phyloP scores from a whole-genome alignment of 2,797 vertebrate genomes.

The Enteromius unitaeniatus region DNA sequence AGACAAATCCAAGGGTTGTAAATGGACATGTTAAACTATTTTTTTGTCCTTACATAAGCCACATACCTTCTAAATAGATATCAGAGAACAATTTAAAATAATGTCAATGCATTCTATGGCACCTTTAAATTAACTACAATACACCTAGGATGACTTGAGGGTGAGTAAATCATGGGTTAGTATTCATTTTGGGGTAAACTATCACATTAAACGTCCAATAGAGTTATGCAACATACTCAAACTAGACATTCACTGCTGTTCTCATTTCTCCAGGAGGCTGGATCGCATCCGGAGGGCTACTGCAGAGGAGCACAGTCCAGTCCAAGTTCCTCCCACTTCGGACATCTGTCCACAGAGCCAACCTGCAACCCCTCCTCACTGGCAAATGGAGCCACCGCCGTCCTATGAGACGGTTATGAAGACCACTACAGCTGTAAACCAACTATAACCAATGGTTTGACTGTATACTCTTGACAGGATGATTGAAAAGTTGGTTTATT shows the following conservation, averaged over 20 bases:
- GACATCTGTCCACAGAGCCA: slow-evolving; percentile 44
- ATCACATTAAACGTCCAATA: not conserved
- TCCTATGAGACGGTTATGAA: slow-evolving; percentile 85
- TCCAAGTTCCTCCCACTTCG: slow-evolving; percentile 58
- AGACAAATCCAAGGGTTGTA: too few species aligned
- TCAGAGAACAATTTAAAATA: too few species aligned
- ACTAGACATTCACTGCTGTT: not conserved
- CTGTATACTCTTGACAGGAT: not conserved
- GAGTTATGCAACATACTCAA: not conserved
- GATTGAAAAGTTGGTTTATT: not conserved
- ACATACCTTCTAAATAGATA: too few species aligned
- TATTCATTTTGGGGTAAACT: not conserved
- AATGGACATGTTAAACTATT: too few species aligned
- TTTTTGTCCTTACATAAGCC: too few species aligned
- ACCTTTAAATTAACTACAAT: too few species aligned
- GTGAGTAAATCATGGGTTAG: not conserved
- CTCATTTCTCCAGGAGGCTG: slow-evolving; percentile 71
- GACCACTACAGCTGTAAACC: slow-evolving; percentile 67
- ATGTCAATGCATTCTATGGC: too few species aligned
- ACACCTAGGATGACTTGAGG: not conserved
- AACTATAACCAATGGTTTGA: slow-evolving; percentile 21
- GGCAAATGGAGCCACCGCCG: slow-evolving; percentile 79
- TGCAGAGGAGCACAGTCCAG: slow-evolving; percentile 68
- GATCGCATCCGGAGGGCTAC: slow-evolving; percentile 81
- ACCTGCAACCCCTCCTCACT: slow-evolving; percentile 74